These are phyloP conservation scores for Cerastoderma edule DNA, from an alignment of 2,888 invertebrate species.

Conservation along the genomic window DNA sequence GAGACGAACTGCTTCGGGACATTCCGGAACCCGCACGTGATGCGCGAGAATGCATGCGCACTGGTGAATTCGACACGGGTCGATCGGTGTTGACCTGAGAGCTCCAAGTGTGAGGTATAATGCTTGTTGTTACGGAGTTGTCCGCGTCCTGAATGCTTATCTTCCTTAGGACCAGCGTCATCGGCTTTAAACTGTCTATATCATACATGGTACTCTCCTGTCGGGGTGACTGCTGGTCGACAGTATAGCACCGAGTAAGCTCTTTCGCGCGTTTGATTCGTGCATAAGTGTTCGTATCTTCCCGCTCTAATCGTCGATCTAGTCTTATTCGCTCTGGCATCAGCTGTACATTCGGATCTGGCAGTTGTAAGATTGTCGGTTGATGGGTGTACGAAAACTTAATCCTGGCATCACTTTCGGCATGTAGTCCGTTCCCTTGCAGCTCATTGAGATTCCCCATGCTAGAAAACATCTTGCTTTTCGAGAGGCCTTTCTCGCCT, in stretches of 20 bases:
- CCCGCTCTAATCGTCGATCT: conserved; percentile 37
- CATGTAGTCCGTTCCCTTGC: conserved; percentile 28
- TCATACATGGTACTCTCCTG: conserved; percentile 50
- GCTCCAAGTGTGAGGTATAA: conserved; percentile 12
- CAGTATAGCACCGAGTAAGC: conserved; percentile 33
- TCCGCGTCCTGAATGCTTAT: conserved; percentile 60
- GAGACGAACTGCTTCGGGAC: conserved; percentile 38
- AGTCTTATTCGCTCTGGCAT: conserved; percentile 37
- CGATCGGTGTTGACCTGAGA: conserved; percentile 5
- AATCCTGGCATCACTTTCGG: conserved; percentile 26
- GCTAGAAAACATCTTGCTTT: conserved; percentile 39
- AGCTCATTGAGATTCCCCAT: conserved; percentile 57
- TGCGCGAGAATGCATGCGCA: conserved; percentile 27
- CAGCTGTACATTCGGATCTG: conserved; percentile 45
- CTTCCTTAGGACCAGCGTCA: conserved; percentile 58
- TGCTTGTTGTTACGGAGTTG: conserved; percentile 26
- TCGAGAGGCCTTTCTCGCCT: conserved; percentile 16
- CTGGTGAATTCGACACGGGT: neutral
- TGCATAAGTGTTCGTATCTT: conserved; percentile 46
- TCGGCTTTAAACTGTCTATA: conserved; percentile 42
- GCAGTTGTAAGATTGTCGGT: conserved; percentile 52
- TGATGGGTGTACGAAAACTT: conserved; percentile 60
- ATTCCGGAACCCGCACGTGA: conserved; percentile 33
- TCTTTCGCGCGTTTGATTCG: conserved; percentile 55
- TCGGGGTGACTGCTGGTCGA: conserved; percentile 26